Evolutionary conservation across 1,140 invertebrate genomes (phyloP).

Genomic region (Tigriopus japonicus): DNA sequence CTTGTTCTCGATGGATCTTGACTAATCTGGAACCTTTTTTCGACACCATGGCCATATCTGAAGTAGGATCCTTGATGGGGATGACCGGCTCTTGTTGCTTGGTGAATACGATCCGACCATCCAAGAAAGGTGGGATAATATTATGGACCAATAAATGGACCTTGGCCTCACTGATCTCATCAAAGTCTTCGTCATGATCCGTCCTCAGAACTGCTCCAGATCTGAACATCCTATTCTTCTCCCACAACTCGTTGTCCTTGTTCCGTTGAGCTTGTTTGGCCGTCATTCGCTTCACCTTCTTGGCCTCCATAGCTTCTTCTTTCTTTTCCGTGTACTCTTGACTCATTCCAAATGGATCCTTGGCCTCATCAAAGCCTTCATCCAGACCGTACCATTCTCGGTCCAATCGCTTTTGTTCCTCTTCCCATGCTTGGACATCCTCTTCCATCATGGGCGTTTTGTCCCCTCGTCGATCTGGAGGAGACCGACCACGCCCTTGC

Average conservation of each 20-base stretch:
- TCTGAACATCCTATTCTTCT: conserved; percentile 90
- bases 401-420: conserved; percentile 78
- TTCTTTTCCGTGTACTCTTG: conserved; percentile 77
- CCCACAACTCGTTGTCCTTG: conserved; percentile 97
- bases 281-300: conserved; percentile 64
- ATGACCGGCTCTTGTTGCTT: conserved; percentile 95
- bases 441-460: conserved; percentile 19
- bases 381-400: conserved; percentile 92
- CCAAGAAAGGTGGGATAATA: conserved; percentile 94
- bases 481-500: conserved; percentile 35
- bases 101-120: conserved; percentile 95
- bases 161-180: conserved; percentile 70
- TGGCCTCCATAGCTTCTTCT: conserved; percentile 69
- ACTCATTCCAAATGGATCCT: conserved; percentile 79
- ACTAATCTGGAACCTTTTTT: conserved; percentile 88
- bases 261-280: conserved; percentile 83
- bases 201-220: conserved; percentile 44
- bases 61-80: conserved; percentile 82
- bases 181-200: conserved; percentile 77
- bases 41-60: conserved; percentile 89
- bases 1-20: conserved; percentile 75
- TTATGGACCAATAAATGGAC: conserved; percentile 95
- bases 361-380: conserved; percentile 78
- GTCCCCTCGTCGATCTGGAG: conserved; percentile 18
- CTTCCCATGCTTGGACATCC: conserved; percentile 56